phyloP scores from a whole-genome alignment of 2,113 vertebrate species.

The Triplophysa tibetana region DNA sequence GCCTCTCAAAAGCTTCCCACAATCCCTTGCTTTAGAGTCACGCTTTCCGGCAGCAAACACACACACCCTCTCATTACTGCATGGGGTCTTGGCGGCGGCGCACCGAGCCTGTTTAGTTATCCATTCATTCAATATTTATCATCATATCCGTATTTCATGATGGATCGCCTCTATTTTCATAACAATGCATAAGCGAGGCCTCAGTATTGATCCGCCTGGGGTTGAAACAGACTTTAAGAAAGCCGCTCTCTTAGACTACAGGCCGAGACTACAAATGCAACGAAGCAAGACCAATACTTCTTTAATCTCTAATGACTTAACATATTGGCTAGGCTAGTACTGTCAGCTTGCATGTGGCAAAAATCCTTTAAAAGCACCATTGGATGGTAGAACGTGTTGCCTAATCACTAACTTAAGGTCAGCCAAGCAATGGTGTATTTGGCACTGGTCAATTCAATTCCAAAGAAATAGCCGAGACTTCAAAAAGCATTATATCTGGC shows the following conservation, averaged over 20 bases:
- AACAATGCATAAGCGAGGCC: constrained; percentile 43
- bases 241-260: constrained; percentile 44
- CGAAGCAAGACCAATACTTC: background rate
- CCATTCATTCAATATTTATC: constrained; percentile 50
- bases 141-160: constrained; percentile 37
- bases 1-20: background rate
- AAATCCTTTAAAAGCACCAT: background rate
- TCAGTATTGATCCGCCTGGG: constrained; percentile 48
- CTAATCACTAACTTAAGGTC: background rate
- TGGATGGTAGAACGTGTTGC: background rate
- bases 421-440: background rate
- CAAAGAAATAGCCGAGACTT: background rate
- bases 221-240: constrained; percentile 44
- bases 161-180: constrained; percentile 36
- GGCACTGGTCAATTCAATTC: background rate
- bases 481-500: background rate
- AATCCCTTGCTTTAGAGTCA: constrained; percentile 6
- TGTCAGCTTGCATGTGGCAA: background rate
- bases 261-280: constrained; percentile 35
- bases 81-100: background rate
- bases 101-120: constrained; percentile 29
- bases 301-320: constrained; percentile 31
- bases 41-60: constrained; percentile 16
- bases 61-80: constrained; percentile 4
- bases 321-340: background rate